Evolutionary conservation across 2,113 vertebrate genomes (phyloP), one percentile per base, ranked within the genome.

Genomic region (Phoenicopterus ruber): DNA sequence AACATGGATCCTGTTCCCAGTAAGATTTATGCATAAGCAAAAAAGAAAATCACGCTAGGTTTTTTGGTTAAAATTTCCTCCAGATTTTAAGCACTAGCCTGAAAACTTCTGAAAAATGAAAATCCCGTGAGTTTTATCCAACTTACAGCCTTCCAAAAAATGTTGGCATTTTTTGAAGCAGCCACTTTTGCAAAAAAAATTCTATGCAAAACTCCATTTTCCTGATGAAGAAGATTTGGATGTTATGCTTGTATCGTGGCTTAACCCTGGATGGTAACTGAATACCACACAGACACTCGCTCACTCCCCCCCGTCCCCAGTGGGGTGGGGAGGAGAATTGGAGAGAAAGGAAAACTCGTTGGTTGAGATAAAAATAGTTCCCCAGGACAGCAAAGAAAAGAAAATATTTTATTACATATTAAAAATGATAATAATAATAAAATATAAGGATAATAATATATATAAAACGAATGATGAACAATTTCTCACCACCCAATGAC

Each of bases 21-120:
- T 61, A 84, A 87, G 78, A 93, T 82, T 94, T 89, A 95, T 87
- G 81, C 83, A 96, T 63, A 94, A 87, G 70, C 77, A 94, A 90
- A 90, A 94, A 82, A 22, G 82, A 93, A 96, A 92, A 84, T 89
- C 70, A 61, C 0, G 2, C 52, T 95, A 82, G n/a, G 4, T 18
- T 90, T 88, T 88, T 67, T 67, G 1, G 57, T 93, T 85, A 82
- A 91, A 82, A 69, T 92, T 90, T 92, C 12, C 34, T 28, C 47
- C 70, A 82, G 49, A 71, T 95, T 93, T 93, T 89, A 86, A 84
- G 50, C 65, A 78, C 70, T 34, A 79, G 57, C 49, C 69, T 73
- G 77, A 77, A 88, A 85, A 85, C 61, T 89, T 95, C 58, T 36
- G n/a, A 71, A 86, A 85, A 85, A 85, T 40, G 0, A 82, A 93